These are phyloP conservation scores for Prionailurus bengalensis DNA, from an alignment of 2,113 vertebrate genomes.

Conservation along the genomic window DNA sequence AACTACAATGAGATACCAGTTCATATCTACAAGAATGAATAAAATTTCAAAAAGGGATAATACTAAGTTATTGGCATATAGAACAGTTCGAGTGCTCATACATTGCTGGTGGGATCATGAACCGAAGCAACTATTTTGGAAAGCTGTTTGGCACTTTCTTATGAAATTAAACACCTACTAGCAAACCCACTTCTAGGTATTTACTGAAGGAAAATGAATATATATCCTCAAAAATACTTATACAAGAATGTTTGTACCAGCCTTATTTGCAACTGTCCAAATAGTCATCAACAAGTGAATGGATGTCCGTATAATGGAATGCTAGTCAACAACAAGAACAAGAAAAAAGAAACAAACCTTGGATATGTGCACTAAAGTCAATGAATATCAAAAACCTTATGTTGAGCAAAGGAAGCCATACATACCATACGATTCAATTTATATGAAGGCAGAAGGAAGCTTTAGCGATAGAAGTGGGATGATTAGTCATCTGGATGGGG, in stretches of 20 bases:
- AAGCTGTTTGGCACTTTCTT: conserved; percentile 32
- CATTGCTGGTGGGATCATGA: neutral
- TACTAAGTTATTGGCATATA: neutral
- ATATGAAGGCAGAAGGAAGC: neutral
- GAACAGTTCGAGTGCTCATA: neutral
- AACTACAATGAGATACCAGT: neutral
- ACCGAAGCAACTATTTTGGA: neutral
- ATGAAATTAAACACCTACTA: neutral
- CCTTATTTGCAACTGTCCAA: neutral
- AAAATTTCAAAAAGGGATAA: neutral
- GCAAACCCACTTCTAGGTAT: neutral
- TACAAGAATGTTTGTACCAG: neutral
- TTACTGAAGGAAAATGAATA: neutral
- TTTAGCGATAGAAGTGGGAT: neutral
- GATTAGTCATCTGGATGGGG: neutral
- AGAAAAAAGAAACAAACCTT: neutral
- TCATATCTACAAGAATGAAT: neutral
- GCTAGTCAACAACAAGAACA: neutral
- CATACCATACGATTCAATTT: neutral
- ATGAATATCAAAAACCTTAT: neutral
- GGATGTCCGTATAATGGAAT: neutral
- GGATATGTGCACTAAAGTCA: neutral
- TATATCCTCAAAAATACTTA: neutral
- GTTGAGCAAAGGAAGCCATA: neutral
- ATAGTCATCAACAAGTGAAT: neutral